Evolutionary conservation across 2,797 vertebrate species (phyloP), one percentile per base, ranked within the genome.

Genomic region (Florisuga fusca): DNA sequence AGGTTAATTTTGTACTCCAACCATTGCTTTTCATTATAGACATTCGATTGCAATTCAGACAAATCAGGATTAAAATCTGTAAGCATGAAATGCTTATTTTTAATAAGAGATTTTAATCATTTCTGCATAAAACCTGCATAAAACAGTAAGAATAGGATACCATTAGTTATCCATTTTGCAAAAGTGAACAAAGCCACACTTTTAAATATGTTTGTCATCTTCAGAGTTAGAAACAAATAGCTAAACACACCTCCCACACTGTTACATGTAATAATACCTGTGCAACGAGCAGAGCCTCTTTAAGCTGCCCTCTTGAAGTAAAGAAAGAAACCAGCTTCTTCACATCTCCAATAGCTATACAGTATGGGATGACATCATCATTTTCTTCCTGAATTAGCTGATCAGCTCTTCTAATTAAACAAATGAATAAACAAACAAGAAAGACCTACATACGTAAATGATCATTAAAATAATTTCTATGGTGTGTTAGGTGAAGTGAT

Each of bases 311-410:
- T 96, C 98, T 98, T 69, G 98, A 98, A n/a, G 98, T 99, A 96
- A 99, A 99, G 98, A 99, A 99, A 26, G 96, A 96, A 51, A 99
- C 98, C 5, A 99, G 96, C 55, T 99, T 99, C 92, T 98, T 98
- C 38, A 99, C 98, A 89, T 99, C 99, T 29, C 99, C 99, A 0
- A 97, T 97, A 71, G 99, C 99, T 79, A 99, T 98, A 95, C 99
- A 99, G 94, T 99, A 99, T 3, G 99, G 99, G 94, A 99, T 99
- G 46, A 98, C 98, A 59, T 99, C 99, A 87, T 99, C 98, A 73
- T 98, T 99, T 80, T 99, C 99, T 95, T 99, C 99, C 67, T 98
- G 98, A 97, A 99, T 99, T 94, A 99, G 98, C 78, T 99, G 99
- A 73, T 99, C 99, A 10, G 99, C 99, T 98, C 99, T 98, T 98